These are phyloP conservation scores for Drosophila glabriapex DNA, from an alignment of 2,888 invertebrate species.

Conservation along the genomic window DNA sequence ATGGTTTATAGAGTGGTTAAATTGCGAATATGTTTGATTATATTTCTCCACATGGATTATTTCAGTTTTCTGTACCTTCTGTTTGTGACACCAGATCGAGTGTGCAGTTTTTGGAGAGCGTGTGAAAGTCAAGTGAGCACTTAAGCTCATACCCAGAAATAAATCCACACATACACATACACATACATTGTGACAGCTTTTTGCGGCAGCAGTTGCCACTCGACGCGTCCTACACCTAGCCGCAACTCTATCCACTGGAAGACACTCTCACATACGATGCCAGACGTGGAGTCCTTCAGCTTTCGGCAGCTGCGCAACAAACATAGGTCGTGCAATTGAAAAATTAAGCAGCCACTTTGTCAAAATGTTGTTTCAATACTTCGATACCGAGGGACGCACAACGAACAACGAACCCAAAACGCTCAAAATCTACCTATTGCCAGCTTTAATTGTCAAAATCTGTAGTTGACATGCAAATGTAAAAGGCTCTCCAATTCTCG, in stretches of 20 bases:
- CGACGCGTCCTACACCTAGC: conserved; percentile 60
- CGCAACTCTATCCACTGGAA: conserved; percentile 15
- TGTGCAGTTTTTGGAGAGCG: conserved; percentile 65
- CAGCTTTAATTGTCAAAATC: conserved; percentile 76
- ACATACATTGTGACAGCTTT: conserved; percentile 59
- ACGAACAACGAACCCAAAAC: conserved; percentile 18
- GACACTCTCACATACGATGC: conserved; percentile 22
- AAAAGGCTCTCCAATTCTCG: conserved; percentile 56
- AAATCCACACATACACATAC: conserved; percentile 19
- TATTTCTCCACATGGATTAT: conserved; percentile 21
- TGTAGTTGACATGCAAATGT: conserved; percentile 74
- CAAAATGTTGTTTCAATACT: conserved; percentile 72
- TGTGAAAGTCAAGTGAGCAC: conserved; percentile 74
- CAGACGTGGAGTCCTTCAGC: conserved; percentile 13
- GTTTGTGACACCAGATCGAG: conserved; percentile 70
- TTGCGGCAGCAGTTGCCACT: conserved; percentile 71
- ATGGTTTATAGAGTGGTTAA: background rate
- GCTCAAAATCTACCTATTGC: conserved; percentile 32
- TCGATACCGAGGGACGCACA: background rate
- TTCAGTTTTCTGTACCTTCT: conserved; percentile 48
- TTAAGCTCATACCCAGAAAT: conserved; percentile 38
- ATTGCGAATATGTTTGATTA: background rate
- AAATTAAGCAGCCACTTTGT: conserved; percentile 79
- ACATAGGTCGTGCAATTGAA: conserved; percentile 63
- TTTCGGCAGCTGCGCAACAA: conserved; percentile 19